These are phyloP conservation scores for Aegithalos caudatus DNA, from an alignment of 2,113 vertebrate species.

Conservation along the genomic window DNA sequence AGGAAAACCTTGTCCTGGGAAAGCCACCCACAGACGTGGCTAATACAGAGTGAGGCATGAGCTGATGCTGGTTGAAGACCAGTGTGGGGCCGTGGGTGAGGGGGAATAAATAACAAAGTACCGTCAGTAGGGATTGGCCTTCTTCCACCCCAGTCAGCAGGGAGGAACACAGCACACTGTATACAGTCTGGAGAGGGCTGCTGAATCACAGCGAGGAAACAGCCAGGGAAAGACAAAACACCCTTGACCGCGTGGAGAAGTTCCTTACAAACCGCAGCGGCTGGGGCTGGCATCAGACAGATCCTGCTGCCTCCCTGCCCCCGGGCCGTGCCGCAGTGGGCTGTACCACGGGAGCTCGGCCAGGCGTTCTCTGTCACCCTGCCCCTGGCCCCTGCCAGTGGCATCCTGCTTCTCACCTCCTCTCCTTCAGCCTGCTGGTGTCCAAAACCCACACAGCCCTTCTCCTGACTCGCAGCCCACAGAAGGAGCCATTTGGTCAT, in stretches of 20 bases:
- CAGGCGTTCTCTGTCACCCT: background rate
- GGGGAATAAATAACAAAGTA: background rate
- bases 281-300: background rate
- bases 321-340: accelerated
- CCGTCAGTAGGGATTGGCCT: accelerated
- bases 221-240: background rate
- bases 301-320: background rate
- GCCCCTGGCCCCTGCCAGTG: background rate
- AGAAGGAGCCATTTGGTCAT: background rate
- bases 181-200: background rate
- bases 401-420: background rate
- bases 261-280: accelerated
- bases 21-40: background rate
- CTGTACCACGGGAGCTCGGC: accelerated
- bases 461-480: accelerated
- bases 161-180: background rate
- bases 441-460: background rate
- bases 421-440: background rate
- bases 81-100: accelerated
- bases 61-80: background rate
- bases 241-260: accelerated
- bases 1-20: background rate
- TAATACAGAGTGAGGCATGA: background rate
- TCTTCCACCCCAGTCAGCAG: background rate
- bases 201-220: background rate